Conservation (phyloP, 2,113 vertebrate genomes). For the Leucopsar rothschildi region DNA sequence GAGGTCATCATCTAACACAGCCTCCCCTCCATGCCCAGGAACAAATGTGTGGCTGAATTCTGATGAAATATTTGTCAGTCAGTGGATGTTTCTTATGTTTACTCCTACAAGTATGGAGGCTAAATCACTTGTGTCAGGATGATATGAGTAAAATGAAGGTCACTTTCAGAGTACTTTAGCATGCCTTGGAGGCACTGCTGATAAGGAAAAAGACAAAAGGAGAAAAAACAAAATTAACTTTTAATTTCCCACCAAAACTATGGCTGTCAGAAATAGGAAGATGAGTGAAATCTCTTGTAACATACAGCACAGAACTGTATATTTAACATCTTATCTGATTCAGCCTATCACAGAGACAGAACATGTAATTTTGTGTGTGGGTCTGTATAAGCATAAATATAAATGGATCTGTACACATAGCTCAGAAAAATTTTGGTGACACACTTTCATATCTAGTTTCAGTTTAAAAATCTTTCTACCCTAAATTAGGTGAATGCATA, state of each 20-base stretch:
- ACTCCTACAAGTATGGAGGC: slow-evolving; percentile 61
- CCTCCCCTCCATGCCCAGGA: not conserved
- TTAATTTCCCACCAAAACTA: slow-evolving; percentile 63
- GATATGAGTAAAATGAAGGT: slow-evolving; percentile 72
- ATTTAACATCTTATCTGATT: slow-evolving; percentile 50
- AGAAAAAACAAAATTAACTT: slow-evolving; percentile 69
- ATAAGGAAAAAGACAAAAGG: slow-evolving; percentile 72
- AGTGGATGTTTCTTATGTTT: slow-evolving; percentile 49
- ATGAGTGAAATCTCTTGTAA: slow-evolving; percentile 23
- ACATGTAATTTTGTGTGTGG: not conserved
- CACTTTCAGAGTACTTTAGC: slow-evolving; percentile 66
- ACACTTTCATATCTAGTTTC: slow-evolving; percentile 15
- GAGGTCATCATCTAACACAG: not conserved
- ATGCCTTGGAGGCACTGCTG: slow-evolving; percentile 64
- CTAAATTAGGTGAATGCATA: slow-evolving; percentile 60
- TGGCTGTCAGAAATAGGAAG: slow-evolving; percentile 27
- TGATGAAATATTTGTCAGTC: slow-evolving; percentile 49
- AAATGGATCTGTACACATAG: not conserved
- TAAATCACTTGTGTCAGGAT: slow-evolving; percentile 68
- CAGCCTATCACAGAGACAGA: slow-evolving; percentile 27
- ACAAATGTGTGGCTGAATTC: not conserved
- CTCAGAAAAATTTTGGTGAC: slow-evolving; percentile 27
- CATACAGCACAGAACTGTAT: not conserved
- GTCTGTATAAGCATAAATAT: not conserved
- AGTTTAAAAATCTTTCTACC: slow-evolving; percentile 18